Conservation (phyloP, 2,797 vertebrate genomes). For the Eulemur rubriventer region DNA sequence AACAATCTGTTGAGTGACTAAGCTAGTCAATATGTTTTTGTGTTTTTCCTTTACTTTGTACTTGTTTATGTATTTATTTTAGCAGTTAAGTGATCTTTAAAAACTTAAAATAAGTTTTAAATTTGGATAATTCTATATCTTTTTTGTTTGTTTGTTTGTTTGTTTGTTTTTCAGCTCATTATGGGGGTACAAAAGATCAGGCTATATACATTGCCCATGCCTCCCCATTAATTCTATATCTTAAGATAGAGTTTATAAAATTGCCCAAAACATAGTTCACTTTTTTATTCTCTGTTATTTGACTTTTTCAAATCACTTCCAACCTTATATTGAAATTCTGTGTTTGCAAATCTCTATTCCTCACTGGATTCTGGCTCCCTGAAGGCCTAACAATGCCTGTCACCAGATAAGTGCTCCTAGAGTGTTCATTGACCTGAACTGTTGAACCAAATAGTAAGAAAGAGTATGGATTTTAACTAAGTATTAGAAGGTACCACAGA, state of each 20-base stretch:
- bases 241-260: neutral
- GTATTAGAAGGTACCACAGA: neutral
- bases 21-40: neutral
- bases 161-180: no score
- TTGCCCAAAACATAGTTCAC: neutral
- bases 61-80: neutral
- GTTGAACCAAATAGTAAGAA: neutral
- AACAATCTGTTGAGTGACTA: neutral
- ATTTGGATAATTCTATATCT: neutral
- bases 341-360: neutral
- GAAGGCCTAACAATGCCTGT: neutral
- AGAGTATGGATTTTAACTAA: slow-evolving; percentile 6
- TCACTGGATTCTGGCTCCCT: neutral
- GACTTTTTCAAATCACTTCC: neutral
- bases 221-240: neutral
- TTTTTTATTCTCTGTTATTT: neutral
- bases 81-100: slow-evolving; percentile 18
- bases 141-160: no score
- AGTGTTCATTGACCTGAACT: neutral
- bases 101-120: slow-evolving; percentile 21
- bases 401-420: neutral
- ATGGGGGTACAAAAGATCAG: no score
- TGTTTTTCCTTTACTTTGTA: neutral
- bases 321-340: neutral
- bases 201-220: no score